These are phyloP conservation scores for Mizuhopecten yessoensis DNA, from an alignment of 1,140 invertebrate genomes.

Conservation along the genomic window DNA sequence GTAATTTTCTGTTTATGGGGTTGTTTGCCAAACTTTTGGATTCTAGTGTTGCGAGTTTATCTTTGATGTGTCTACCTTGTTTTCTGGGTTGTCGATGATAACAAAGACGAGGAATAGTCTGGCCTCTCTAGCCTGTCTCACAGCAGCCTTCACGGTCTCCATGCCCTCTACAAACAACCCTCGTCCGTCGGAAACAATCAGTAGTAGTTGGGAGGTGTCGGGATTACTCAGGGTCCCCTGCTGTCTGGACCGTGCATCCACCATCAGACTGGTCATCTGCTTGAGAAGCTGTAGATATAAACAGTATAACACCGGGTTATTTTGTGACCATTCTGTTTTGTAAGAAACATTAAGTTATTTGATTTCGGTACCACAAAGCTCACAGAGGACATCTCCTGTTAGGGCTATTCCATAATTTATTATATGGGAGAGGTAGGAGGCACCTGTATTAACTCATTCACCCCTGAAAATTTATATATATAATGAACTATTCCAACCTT, in stretches of 20 bases:
- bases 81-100: slow-evolving; percentile 96
- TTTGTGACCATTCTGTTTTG: background rate
- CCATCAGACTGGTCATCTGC: slow-evolving; percentile 86
- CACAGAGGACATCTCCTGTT: too few species aligned
- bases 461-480: too few species aligned
- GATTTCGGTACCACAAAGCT: too few species aligned
- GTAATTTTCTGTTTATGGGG: too few species aligned
- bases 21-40: too few species aligned
- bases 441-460: too few species aligned
- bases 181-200: slow-evolving; percentile 95
- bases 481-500: too few species aligned
- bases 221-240: slow-evolving; percentile 68
- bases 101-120: slow-evolving; percentile 97
- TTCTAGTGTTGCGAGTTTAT: too few species aligned
- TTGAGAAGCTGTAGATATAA: slow-evolving; percentile 90
- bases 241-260: slow-evolving; percentile 72
- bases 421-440: too few species aligned
- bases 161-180: slow-evolving; percentile 96
- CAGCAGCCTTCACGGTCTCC: slow-evolving; percentile 89
- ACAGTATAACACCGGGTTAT: slow-evolving; percentile 78
- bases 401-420: too few species aligned
- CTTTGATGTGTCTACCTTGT: slow-evolving; percentile 91
- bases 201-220: slow-evolving; percentile 89
- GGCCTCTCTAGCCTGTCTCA: slow-evolving; percentile 90
- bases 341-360: too few species aligned